Conservation (phyloP, 2,888 invertebrate species). For the Odontothrips loti region DNA sequence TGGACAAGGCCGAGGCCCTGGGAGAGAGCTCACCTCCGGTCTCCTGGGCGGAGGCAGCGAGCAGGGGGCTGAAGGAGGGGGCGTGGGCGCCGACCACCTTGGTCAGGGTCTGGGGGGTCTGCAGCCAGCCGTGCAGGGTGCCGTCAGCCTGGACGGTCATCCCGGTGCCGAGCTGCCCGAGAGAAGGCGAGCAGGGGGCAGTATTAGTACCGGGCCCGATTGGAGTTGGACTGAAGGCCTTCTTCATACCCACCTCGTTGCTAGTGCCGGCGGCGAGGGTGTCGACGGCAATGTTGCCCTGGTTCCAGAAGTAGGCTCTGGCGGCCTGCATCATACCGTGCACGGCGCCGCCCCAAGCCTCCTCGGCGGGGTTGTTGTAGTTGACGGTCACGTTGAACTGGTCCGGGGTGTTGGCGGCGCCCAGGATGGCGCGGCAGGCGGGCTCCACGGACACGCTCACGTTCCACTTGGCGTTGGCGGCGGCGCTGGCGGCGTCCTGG, state of each 20-base stretch:
- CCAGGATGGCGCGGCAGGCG: conserved; percentile 33
- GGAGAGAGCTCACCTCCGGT: not conserved
- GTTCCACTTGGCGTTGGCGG: not conserved
- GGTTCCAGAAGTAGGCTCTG: conserved; percentile 9
- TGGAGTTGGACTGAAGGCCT: not conserved
- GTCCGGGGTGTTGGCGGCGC: conserved; percentile 34
- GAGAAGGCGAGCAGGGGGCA: not conserved
- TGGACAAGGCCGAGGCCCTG: not conserved
- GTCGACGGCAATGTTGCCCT: conserved; percentile 8
- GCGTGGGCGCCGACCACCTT: not conserved
- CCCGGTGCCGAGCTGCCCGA: not conserved
- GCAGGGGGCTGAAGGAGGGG: not conserved
- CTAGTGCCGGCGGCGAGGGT: not conserved
- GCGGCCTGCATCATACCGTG: not conserved
- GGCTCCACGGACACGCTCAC: conserved; percentile 28
- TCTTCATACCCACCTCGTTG: not conserved
- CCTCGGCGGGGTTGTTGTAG: conserved; percentile 32
- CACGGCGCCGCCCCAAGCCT: not conserved
- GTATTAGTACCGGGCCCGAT: not conserved
- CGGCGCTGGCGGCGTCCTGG: not conserved
- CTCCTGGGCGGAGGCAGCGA: not conserved
- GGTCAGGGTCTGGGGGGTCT: conserved; percentile 12
- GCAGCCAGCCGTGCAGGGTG: not conserved
- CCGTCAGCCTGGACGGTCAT: conserved; percentile 3
- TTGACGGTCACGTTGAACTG: conserved; percentile 35